Base-by-base conservation (phyloP, 2,797 vertebrate species). In the Sebastes vulpes region DNA sequence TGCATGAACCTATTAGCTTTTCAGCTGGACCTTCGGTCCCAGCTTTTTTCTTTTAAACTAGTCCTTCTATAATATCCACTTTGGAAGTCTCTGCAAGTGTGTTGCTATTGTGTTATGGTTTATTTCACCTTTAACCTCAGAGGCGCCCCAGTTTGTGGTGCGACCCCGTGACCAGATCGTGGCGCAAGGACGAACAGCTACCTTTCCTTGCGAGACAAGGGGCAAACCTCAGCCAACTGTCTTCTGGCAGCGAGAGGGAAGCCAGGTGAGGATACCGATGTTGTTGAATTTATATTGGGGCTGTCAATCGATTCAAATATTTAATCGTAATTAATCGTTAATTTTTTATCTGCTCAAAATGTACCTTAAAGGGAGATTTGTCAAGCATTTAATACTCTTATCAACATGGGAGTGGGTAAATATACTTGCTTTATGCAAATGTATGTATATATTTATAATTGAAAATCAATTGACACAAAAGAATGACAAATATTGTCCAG, bases 161-260 rank as follows among this genome's bases (percentile, higher is more conserved):
- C 96, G 97, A 90, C 98, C 98, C 32, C 96, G 98, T 67, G 98
- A 99, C 96, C 99, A 99, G 95, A 99, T 99, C 88, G 97, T 98
- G 87, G 96, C 97, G 26, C 99, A 99, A 92, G 98, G 98, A 73
- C 96, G 97, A 71, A 98, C 97, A 1, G 97, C 98, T 75, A 97
- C 96, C 65, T 99, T 99, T 92, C 98, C 98, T 74, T 99, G 99
- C 83, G 98, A 99, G 96, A 99, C 99, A 32, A 98, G 97, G 91
- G 98, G 98, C 75, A 99, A 99, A 87, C 98, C 98, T 50, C 99
- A 99, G 78, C 99, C 99, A 31, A 97, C 98, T 48, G 98, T 99
- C 75, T 99, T 99, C 95, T 99, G 99, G 99, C 99, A 99, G 89
- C 97, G 97, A 83, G 99, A 99, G 90, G 99, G 98, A 69, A 99